Evolutionary conservation across 53 echinoderm and acorn worm genomes (phyloP), one percentile per base, ranked within the genome.

Genomic region (Stichopus horrens): DNA sequence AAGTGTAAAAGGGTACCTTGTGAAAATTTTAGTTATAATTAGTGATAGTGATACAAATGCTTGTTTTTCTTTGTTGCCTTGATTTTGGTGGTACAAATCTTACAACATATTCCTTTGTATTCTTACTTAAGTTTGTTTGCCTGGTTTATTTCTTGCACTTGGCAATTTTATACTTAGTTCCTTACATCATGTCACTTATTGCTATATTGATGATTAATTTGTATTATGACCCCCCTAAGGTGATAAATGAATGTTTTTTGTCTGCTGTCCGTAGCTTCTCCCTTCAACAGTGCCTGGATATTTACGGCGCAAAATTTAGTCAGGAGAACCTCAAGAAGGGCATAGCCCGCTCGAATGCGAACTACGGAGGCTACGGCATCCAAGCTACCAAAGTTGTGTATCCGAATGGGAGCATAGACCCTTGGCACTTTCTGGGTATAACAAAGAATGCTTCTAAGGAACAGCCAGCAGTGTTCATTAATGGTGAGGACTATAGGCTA

Each of bases 341-440:
- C 57, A 93, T 97, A 7, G 88, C 91, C 10, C 89, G 89, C 54
- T 94, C 97, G 58, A 97, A 97, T 55, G 95, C 91, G 74, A 94
- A 97, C 95, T 97, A 97, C 55, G 98, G 98, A 9, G 98, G 95
- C 9, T 91, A 71, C 51, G 93, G 92, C 6, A 90, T 98, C 11
- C 74, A 75, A 52, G 95, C 94, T 0, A 88, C 78, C 7, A 95
- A 94, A 55, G 93, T 98, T 5, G 93, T 98, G 52, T 95, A 92
- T 57, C 95, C 98, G 57, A 98, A 98, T 58, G 98, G 98, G 21
- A 96, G 93, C 73, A 98, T 98, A n/a, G 98, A 98, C 77, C 98
- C 95, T 9, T 98, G 98, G 98, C 98, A 98, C 88, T 92, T 88
- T 6, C 82, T 98, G 76, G 98, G 98, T 8, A 93, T 98, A 79